These are phyloP conservation scores for Propithecus perrieri DNA, from an alignment of 2,797 vertebrate genomes.

Conservation along the genomic window DNA sequence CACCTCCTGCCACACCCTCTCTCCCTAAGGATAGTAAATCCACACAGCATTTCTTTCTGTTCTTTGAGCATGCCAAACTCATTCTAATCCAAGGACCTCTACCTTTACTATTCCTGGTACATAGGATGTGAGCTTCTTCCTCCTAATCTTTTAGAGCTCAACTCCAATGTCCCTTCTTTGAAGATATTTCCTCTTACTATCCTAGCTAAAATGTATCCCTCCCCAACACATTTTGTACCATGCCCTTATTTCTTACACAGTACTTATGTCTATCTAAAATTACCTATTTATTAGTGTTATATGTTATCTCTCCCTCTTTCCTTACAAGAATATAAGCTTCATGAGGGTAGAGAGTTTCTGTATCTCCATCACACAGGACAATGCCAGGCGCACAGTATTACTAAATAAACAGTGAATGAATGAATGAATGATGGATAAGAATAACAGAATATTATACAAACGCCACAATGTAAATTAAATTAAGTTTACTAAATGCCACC, in stretches of 20 bases:
- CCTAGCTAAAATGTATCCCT: background rate
- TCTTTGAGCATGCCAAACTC: background rate
- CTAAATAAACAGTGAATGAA: background rate
- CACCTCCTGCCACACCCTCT: background rate
- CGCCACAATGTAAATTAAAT: background rate
- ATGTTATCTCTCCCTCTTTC: background rate
- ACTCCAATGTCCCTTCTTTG: background rate
- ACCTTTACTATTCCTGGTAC: background rate
- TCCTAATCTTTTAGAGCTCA: background rate
- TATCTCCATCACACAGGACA: background rate
- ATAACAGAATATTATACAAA: background rate
- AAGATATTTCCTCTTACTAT: background rate
- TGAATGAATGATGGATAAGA: background rate
- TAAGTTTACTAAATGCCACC: background rate
- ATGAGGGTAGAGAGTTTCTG: background rate
- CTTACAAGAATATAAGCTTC: background rate
- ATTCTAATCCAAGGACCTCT: background rate
- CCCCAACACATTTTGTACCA: background rate
- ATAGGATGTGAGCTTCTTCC: background rate
- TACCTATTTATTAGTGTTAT: background rate
- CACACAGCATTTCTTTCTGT: background rate
- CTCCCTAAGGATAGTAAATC: background rate
- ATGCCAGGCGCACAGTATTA: background rate
- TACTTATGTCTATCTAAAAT: background rate
- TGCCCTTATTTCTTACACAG: background rate